A percentile compares a stretch with the other conserved stretches of the same genome.
Conservation (phyloP, 2,797 vertebrate species). For the Notoglanidium macrostoma region DNA sequence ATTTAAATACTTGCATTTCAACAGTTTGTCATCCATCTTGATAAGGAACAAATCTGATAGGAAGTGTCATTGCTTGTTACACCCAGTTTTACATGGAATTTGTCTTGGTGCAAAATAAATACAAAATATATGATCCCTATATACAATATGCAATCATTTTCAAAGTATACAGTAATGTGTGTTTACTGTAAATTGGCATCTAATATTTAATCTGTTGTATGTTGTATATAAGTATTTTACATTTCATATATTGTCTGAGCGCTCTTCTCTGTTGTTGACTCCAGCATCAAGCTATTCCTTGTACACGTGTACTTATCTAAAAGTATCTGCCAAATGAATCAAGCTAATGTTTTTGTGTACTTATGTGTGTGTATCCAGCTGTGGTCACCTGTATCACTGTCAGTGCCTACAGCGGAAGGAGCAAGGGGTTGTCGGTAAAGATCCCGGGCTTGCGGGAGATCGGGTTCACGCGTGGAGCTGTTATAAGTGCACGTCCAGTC, state of each 20-base stretch:
- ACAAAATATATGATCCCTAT: too few relatives aligned
- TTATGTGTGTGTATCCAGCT: slow-evolving; percentile 71
- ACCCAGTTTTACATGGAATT: too few relatives aligned
- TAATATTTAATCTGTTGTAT: neutral
- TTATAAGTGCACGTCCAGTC: slow-evolving; percentile 89
- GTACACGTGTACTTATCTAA: neutral
- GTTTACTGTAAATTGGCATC: neutral
- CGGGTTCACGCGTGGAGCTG: slow-evolving; percentile 84
- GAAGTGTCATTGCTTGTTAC: too few relatives aligned
- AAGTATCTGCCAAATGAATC: neutral
- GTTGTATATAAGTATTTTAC: neutral
- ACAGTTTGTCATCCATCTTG: neutral
- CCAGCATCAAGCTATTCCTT: neutral
- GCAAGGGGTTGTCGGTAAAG: slow-evolving; percentile 76
- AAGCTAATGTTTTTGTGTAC: neutral
- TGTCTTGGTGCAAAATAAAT: neutral
- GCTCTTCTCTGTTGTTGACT: neutral
- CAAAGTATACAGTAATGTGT: neutral
- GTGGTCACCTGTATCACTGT: slow-evolving; percentile 93
- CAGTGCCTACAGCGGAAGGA: slow-evolving; percentile 91
- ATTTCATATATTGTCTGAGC: neutral
- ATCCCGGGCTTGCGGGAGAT: slow-evolving; percentile 71
- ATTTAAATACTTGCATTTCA: neutral
- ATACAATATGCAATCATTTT: neutral
- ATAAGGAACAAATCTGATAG: neutral